Percentiles rank a stretch among this genome's conserved stretches.
These are phyloP conservation scores for Ceratotherium simum DNA, from an alignment of 2,113 vertebrate genomes.

Conservation along the genomic window DNA sequence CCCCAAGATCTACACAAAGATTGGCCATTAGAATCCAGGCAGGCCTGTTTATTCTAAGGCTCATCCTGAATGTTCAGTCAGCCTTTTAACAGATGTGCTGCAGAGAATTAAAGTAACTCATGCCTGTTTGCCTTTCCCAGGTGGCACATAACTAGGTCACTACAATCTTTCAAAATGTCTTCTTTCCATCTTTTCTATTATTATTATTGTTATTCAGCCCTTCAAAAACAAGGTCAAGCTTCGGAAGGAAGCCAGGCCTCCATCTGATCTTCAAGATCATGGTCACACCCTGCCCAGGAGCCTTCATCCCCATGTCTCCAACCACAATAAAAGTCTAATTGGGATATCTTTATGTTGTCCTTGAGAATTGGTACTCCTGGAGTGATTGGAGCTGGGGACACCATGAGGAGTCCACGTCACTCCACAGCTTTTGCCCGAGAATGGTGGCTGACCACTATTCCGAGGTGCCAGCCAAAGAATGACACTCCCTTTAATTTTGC, in stretches of 20 bases:
- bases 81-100: constrained; percentile 38
- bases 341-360: constrained; percentile 1
- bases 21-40: background rate
- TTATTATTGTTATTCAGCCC: background rate
- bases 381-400: background rate
- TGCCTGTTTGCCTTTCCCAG: background rate
- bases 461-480: background rate
- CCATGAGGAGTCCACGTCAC: background rate
- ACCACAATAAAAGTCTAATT: constrained; percentile 22
- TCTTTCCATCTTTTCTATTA: background rate
- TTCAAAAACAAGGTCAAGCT: constrained; percentile 60
- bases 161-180: background rate
- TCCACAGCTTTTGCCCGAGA: background rate
- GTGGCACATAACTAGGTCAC: constrained; percentile 54
- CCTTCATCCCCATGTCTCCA: constrained; percentile 19
- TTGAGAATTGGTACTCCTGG: background rate
- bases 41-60: background rate
- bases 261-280: constrained; percentile 48
- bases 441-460: too few relatives aligned
- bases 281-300: background rate
- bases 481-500: background rate
- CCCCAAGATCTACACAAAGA: background rate
- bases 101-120: constrained; percentile 13
- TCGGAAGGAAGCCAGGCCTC: background rate
- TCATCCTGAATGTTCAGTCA: constrained; percentile 27